Conservation (phyloP, 2,797 vertebrate genomes). For the Momotus momota region DNA sequence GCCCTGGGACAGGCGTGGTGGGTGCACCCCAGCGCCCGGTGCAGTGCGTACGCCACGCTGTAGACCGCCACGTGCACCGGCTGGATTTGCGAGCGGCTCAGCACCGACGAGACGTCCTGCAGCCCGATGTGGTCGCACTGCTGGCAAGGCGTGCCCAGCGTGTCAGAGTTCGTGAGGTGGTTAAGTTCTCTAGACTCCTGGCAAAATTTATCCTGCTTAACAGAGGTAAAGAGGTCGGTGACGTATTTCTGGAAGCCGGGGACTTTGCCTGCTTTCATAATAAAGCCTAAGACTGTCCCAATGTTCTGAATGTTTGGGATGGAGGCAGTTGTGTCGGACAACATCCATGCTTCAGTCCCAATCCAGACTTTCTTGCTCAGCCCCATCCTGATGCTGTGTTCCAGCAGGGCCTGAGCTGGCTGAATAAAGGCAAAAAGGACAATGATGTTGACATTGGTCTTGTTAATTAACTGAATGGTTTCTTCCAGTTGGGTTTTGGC, state of each 20-base stretch:
- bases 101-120: constrained; percentile 45
- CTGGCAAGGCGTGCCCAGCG: constrained; percentile 54
- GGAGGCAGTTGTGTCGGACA: constrained; percentile 39
- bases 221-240: neutral
- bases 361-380: constrained; percentile 86
- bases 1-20: constrained; percentile 63
- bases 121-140: constrained; percentile 78
- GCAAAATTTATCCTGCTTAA: neutral
- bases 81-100: constrained; percentile 72
- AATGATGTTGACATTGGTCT: constrained; percentile 78
- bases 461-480: constrained; percentile 74
- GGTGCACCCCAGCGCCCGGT: constrained; percentile 83
- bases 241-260: constrained; percentile 77
- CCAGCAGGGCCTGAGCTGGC: constrained; percentile 74
- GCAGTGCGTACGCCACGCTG: constrained; percentile 86
- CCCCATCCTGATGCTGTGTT: constrained; percentile 65
- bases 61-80: constrained; percentile 85
- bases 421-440: constrained; percentile 81
- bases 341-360: constrained; percentile 86
- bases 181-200: neutral
- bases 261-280: constrained; percentile 62
- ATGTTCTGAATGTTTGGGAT: constrained; percentile 77
- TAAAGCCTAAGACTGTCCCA: constrained; percentile 88
- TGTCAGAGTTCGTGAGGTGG: accelerated
- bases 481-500: neutral